A percentile compares a stretch with the other conserved stretches of the same genome.
These are phyloP conservation scores for Gymnocheta viridis DNA, from an alignment of 2,888 invertebrate species.

Conservation along the genomic window DNA sequence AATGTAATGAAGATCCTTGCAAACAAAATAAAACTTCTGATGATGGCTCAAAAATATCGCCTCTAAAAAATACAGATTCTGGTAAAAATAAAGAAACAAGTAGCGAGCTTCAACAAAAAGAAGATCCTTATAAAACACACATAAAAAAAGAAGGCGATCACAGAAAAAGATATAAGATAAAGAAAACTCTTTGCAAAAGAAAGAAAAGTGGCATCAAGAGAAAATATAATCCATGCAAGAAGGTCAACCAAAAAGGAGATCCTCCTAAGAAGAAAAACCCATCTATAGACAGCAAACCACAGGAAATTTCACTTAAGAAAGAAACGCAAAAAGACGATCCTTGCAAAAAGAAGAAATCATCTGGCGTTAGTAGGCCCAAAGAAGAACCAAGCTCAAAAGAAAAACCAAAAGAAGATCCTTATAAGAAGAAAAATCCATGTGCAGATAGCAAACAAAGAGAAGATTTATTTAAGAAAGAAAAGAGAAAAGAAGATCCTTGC, in stretches of 20 bases:
- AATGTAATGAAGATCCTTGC: constrained; percentile 60
- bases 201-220: constrained; percentile 28
- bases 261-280: constrained; percentile 36
- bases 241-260: constrained; percentile 10
- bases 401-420: constrained; percentile 44
- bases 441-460: neutral
- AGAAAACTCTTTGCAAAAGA: constrained; percentile 10
- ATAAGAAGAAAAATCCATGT: constrained; percentile 51
- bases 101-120: neutral
- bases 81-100: neutral
- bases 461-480: constrained; percentile 40
- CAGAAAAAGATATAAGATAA: constrained; percentile 44
- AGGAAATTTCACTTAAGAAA: constrained; percentile 32
- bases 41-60: neutral
- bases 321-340: constrained; percentile 38
- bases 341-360: constrained; percentile 1
- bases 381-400: constrained; percentile 30
- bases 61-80: neutral
- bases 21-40: neutral
- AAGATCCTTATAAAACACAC: neutral
- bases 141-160: constrained; percentile 27
- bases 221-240: too few relatives aligned
- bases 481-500: constrained; percentile 40
- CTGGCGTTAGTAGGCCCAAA: neutral
- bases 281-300: neutral